Base-by-base conservation (phyloP, 2,888 invertebrate genomes). In the Odontomyia ornata region DNA sequence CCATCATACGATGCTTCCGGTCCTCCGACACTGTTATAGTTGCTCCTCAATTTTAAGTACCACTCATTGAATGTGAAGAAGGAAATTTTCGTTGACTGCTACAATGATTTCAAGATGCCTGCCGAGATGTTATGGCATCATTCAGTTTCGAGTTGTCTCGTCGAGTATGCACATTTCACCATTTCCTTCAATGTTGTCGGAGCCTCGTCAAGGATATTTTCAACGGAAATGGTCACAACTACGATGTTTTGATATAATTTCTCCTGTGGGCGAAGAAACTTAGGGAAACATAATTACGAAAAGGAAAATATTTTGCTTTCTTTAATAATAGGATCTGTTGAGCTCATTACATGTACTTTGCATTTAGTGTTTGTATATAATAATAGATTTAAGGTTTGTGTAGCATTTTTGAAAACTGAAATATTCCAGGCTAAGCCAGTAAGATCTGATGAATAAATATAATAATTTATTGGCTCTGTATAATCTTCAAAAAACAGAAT, bases 1-100 rank as follows among this genome's bases (percentile, higher is more conserved):
- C 71, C 71, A 71, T 71, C 46, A 64, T 30, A 64, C 27, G 30
- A 27, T 64, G 28, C 64, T 64, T 64, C 64, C n/a, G 64, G 64
- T 64, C 7, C 30, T 64, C n/a, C 9, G 28, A 30, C 64, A n/a
- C 64, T 30, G 30, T 64, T 64, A 13, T 64, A 64, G 64, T 23
- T 15, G 30, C 64, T 64, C 30, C 64, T 64, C 30, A 27, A 64
- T 30, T 30, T 30, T 13, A 30, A 64, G 64, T 64, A 18, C 64
- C 64, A 28, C 64, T 64, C 30, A 30, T 64, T 64, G 64, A 30
- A 64, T 64, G n/a, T 30, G 64, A 28, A 28, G 64, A 64, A 64
- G 64, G 64, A 64, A 64, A 64, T 64, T 28, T 28, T 30, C 11
- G 23, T 64, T n/a, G 64, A 1, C 30, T 13, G 64, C 64, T 25